Conservation (phyloP, 2,888 invertebrate genomes). For the Drosophila merina region DNA sequence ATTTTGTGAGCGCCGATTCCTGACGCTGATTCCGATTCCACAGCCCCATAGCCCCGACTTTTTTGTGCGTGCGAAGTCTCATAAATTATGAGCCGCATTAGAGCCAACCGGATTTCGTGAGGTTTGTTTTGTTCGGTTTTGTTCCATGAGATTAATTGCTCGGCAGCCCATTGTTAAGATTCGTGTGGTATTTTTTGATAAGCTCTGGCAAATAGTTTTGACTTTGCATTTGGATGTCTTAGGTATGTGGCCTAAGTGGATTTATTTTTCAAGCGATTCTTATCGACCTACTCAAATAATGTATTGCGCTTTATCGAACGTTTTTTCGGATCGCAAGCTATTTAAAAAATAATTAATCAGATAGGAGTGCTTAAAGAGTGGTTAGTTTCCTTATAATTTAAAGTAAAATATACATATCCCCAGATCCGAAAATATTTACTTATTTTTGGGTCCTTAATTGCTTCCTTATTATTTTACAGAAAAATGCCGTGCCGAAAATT, state of each 20-base stretch:
- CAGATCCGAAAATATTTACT: not conserved
- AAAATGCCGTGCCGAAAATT: constrained; percentile 42
- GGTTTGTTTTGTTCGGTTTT: constrained; percentile 33
- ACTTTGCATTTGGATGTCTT: constrained; percentile 26
- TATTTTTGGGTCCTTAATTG: constrained; percentile 9
- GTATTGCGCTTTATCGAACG: constrained; percentile 13
- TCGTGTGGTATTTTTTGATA: constrained; percentile 45
- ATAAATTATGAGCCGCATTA: constrained; percentile 64
- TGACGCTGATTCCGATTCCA: constrained; percentile 42
- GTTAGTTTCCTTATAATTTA: not conserved
- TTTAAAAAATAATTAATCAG: constrained; percentile 21
- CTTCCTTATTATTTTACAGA: constrained; percentile 37
- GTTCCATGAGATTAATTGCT: constrained; percentile 63
- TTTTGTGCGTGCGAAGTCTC: constrained; percentile 62
- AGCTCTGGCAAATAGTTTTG: constrained; percentile 43
- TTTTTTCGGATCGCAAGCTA: constrained; percentile 22
- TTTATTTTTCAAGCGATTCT: constrained; percentile 29
- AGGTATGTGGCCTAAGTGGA: constrained; percentile 34
- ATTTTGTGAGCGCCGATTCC: constrained; percentile 64
- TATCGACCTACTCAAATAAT: constrained; percentile 12
- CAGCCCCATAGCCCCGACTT: constrained; percentile 16
- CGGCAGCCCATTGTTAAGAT: constrained; percentile 57
- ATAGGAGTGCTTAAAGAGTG: not conserved
- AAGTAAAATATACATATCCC: not conserved
- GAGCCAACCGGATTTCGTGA: constrained; percentile 64